phyloP scores from a whole-genome alignment of 2,113 vertebrate genomes.

The Notechis scutatus region DNA sequence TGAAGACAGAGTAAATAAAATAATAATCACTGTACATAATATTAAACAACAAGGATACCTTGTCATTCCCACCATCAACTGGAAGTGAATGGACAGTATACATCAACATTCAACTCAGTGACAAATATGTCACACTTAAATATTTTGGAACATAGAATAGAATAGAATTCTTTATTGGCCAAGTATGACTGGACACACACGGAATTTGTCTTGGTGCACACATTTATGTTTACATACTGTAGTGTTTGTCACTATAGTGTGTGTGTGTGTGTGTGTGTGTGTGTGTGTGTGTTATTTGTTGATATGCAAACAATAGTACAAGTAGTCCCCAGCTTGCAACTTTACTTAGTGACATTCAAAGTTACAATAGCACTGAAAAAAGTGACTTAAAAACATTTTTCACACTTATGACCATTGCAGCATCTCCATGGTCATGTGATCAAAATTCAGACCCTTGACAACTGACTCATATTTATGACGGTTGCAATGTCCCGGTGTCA shows the following conservation, averaged over 20 bases:
- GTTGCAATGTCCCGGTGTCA: neutral
- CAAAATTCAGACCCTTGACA: neutral
- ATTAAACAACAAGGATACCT: neutral
- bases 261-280: neutral
- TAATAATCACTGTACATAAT: neutral
- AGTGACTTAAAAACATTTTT: neutral
- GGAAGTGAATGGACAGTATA: neutral
- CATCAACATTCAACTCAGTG: neutral
- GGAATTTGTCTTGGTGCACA: neutral
- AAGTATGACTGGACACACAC: too few relatives aligned
- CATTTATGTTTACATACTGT: neutral
- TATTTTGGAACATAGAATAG: neutral
- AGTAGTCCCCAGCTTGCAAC: neutral
- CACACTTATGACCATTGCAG: neutral
- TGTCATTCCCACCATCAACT: neutral
- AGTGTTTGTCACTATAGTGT: neutral
- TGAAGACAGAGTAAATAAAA: neutral
- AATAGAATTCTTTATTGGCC: neutral
- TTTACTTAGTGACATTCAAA: neutral
- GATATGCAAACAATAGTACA: neutral
- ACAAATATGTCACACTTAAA: neutral
- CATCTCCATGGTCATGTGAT: neutral
- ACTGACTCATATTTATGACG: neutral
- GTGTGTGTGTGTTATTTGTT: neutral
- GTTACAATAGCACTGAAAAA: neutral